Evolutionary conservation across 1,140 invertebrate species (phyloP).

Genomic region (Drosophila quadrilineata): DNA sequence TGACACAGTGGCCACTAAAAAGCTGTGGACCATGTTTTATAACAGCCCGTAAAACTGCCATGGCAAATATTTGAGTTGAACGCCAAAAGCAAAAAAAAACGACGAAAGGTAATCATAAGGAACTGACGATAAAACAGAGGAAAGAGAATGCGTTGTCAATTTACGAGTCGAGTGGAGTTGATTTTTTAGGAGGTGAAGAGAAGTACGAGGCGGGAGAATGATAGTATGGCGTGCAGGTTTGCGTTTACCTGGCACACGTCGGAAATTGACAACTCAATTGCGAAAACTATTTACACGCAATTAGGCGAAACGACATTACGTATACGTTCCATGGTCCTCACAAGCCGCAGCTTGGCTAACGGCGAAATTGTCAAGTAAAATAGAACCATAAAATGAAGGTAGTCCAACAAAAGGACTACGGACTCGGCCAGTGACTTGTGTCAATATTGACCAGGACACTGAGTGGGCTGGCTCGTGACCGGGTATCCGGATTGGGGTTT

Average conservation of each 20-base stretch:
- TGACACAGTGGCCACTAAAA: slow-evolving; percentile 7
- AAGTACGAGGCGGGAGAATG: not conserved
- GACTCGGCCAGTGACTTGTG: slow-evolving; percentile 21
- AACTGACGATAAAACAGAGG: not conserved
- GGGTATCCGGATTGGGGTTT: not conserved
- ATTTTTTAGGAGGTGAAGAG: slow-evolving; percentile 21
- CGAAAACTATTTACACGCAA: slow-evolving; percentile 47
- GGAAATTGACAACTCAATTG: slow-evolving; percentile 50
- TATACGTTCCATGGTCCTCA: too few species aligned
- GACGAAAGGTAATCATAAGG: not conserved
- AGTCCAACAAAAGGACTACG: slow-evolving; percentile 26
- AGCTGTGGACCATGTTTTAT: slow-evolving; percentile 11
- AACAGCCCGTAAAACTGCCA: slow-evolving; percentile 27
- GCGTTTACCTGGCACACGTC: slow-evolving; percentile 19
- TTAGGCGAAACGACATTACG: slow-evolving; percentile 46
- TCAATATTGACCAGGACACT: slow-evolving; percentile 37
- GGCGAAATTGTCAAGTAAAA: slow-evolving; percentile 37
- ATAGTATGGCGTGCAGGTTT: not conserved
- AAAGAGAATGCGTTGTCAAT: slow-evolving; percentile 8
- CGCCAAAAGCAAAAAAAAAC: slow-evolving; percentile 13
- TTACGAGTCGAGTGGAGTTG: slow-evolving; percentile 9
- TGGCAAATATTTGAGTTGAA: slow-evolving; percentile 32
- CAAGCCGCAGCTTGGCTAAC: slow-evolving; percentile 22
- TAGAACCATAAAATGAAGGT: slow-evolving; percentile 32
- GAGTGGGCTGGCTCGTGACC: not conserved